Evolutionary conservation across 2,888 invertebrate species (phyloP), one percentile per base, ranked within the genome.

Genomic region (Chalcis sispes): DNA sequence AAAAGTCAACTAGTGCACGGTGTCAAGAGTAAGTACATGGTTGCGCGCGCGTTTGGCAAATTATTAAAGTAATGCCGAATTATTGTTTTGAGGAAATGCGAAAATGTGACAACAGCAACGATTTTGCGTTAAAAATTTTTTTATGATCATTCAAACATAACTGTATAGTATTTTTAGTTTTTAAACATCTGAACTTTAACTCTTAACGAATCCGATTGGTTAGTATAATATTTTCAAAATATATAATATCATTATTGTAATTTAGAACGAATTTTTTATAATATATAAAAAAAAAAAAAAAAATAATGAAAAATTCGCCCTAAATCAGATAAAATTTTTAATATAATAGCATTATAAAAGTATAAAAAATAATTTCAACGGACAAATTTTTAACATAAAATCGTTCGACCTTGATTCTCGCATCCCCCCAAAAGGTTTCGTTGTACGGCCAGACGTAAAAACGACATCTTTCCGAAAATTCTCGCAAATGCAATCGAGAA

Each of bases 21-120:
- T 46, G 42, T 69, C 59, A 36, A 25, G 29, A 36, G 3, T 76
- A 76, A 76, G 71, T 76, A 76, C 71, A 67, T 75, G 54, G 65
- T 52, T 65, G 62, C 29, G n/a, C 15, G 52, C 52, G 54, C 71
- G 40, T 62, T 71, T 42, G 71, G 65, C 64, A 75, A 74, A 29
- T 69, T 32, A 40, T 62, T n/a, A 46, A n/a, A 36, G 23, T 15
- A 40, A 29, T 15, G 15, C 42, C 15, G 64, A 23, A 29, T n/a
- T 10, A 13, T 25, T 7, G 50, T 20, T 50, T 65, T 72, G 27
- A 65, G 62, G 8, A 27, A 48, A 65, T 10, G 18, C 56, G 8
- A 46, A 48, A 48, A 25, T 56, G n/a, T n/a, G n/a, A n/a, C n/a
- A n/a, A n/a, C n/a, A n/a, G n/a, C n/a, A n/a, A n/a, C n/a, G n/a